phyloP scores from a whole-genome alignment of 1,140 invertebrate genomes.

The Radopholus similis region DNA sequence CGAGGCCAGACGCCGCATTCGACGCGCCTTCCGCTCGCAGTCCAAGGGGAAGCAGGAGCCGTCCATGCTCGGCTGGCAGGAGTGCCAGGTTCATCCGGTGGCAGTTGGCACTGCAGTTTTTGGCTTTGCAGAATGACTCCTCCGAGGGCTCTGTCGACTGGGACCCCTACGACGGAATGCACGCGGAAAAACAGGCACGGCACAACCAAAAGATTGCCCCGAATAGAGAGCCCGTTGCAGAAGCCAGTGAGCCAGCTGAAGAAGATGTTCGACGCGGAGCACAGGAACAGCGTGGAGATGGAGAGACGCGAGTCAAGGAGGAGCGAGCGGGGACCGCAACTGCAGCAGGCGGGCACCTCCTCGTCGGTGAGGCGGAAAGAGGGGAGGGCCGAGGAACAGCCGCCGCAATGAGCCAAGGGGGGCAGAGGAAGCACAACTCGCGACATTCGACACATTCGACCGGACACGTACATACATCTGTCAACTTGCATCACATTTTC shows the following conservation, averaged over 20 bases:
- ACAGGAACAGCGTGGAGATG: too few species aligned
- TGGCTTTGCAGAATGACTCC: constrained; percentile 7
- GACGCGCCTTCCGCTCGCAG: constrained; percentile 10
- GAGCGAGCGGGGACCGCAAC: background rate
- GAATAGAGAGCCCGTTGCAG: too few species aligned
- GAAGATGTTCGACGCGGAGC: constrained; percentile 31
- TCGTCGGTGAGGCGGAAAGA: background rate
- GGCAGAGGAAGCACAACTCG: too few species aligned
- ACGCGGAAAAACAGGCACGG: constrained; percentile 32
- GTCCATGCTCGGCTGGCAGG: constrained; percentile 17
- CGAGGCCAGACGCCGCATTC: constrained; percentile 5
- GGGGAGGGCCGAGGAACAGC: background rate
- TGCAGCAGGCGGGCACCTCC: background rate
- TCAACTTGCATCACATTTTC: constrained; percentile 1
- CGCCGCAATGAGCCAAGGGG: background rate
- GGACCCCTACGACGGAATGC: constrained; percentile 31
- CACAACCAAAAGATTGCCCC: too few species aligned
- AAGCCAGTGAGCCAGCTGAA: constrained; percentile 28
- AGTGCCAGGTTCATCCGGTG: too few species aligned
- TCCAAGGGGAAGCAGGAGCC: constrained; percentile 2
- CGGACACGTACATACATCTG: too few species aligned
- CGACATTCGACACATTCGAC: too few species aligned
- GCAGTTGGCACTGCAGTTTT: background rate
- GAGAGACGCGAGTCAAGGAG: background rate
- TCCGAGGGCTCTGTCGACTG: constrained; percentile 23